These are phyloP conservation scores for Myopa testacea DNA, from an alignment of 2,888 invertebrate species.

Conservation along the genomic window DNA sequence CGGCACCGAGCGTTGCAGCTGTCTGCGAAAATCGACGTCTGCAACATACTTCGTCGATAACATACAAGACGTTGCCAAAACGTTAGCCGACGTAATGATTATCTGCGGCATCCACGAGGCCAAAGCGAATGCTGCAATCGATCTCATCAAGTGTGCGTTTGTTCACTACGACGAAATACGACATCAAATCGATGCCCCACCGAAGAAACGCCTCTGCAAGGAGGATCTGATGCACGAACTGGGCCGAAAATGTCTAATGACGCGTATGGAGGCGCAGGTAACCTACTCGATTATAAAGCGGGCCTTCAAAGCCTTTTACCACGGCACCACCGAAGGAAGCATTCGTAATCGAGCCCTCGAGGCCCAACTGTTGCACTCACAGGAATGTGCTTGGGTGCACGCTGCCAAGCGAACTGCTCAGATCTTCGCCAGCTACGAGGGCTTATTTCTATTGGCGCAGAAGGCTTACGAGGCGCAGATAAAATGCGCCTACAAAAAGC, in stretches of 20 bases:
- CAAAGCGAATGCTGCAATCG: constrained; percentile 57
- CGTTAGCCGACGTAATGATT: constrained; percentile 41
- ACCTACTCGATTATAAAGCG: constrained; percentile 61
- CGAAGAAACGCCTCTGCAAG: constrained; percentile 53
- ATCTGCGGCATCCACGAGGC: constrained; percentile 61
- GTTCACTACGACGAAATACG: constrained; percentile 60
- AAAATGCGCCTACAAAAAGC: constrained; percentile 50
- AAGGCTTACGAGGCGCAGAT: constrained; percentile 57
- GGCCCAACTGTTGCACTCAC: constrained; percentile 52
- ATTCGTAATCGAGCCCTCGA: constrained; percentile 58
- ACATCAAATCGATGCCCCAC: constrained; percentile 48
- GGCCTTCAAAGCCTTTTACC: constrained; percentile 64
- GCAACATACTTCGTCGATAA: constrained; percentile 39
- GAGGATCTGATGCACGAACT: constrained; percentile 60
- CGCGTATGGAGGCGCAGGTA: constrained; percentile 59
- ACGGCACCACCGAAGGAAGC: constrained; percentile 52
- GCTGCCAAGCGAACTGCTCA: constrained; percentile 60
- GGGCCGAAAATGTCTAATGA: constrained; percentile 59
- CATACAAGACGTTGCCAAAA: constrained; percentile 41
- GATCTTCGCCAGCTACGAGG: constrained; percentile 57
- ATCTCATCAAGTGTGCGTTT: constrained; percentile 58
- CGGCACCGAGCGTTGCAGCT: constrained; percentile 46
- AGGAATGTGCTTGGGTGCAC: constrained; percentile 59
- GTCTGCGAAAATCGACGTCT: constrained; percentile 37
- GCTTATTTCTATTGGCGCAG: constrained; percentile 57